phyloP scores from a whole-genome alignment of 2,888 invertebrate genomes.

The Eupithecia inturbata region DNA sequence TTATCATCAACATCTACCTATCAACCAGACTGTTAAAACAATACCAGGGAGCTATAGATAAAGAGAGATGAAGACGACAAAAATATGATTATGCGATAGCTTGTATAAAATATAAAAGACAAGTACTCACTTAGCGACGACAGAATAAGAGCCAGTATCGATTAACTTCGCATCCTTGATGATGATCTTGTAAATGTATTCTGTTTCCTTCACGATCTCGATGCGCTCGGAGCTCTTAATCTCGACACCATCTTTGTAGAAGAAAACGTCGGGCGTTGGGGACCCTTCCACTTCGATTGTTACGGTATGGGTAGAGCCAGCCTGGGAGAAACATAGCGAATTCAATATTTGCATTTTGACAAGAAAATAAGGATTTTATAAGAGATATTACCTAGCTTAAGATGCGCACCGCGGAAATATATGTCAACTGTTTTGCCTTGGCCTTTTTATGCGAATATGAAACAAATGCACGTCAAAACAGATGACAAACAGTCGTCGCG shows the following conservation, averaged over 20 bases:
- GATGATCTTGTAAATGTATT: slow-evolving; percentile 87
- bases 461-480: too few relatives aligned
- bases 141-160: slow-evolving; percentile 94
- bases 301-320: slow-evolving; percentile 89
- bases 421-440: too few relatives aligned
- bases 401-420: too few relatives aligned
- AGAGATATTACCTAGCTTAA: too few relatives aligned
- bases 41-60: not conserved
- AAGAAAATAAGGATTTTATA: too few relatives aligned
- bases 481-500: too few relatives aligned
- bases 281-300: slow-evolving; percentile 93
- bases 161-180: slow-evolving; percentile 89
- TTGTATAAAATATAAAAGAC: not conserved
- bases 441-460: too few relatives aligned
- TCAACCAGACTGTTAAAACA: not conserved
- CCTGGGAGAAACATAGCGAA: slow-evolving; percentile 48
- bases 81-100: not conserved
- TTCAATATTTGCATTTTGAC: too few relatives aligned
- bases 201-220: slow-evolving; percentile 88
- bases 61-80: not conserved
- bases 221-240: slow-evolving; percentile 89
- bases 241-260: slow-evolving; percentile 94
- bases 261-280: slow-evolving; percentile 91
- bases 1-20: not conserved
- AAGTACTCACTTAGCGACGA: slow-evolving; percentile 87